phyloP scores from a whole-genome alignment of 2,797 vertebrate species.

The Odontamblyopus lacepedii region DNA sequence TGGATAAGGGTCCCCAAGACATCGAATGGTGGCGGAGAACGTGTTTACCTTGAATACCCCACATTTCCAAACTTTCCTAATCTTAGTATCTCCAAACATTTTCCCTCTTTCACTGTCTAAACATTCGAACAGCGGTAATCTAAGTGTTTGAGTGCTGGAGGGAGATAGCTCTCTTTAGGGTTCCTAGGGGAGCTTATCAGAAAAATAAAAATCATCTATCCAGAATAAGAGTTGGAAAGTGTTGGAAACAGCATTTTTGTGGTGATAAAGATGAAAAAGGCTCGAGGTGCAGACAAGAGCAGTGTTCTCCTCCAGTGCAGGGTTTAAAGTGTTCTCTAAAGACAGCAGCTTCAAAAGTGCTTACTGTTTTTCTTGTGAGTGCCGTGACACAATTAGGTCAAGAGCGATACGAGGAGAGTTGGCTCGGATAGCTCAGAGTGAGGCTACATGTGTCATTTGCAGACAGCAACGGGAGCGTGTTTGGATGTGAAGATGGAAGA shows the following conservation, averaged over 20 bases:
- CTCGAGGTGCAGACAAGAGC: constrained; percentile 13
- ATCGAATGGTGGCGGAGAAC: too few species aligned
- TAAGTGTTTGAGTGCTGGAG: neutral
- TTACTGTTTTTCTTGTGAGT: neutral
- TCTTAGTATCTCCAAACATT: neutral
- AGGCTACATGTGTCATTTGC: neutral
- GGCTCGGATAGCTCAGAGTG: neutral
- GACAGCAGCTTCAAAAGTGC: neutral
- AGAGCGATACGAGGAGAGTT: neutral
- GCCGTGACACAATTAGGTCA: constrained; percentile 12
- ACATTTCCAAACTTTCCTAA: neutral
- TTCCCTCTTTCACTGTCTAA: neutral
- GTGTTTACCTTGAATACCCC: neutral
- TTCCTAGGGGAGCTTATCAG: constrained; percentile 25
- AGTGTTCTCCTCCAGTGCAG: constrained; percentile 10
- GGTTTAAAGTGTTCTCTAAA: neutral
- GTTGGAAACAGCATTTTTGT: constrained; percentile 39
- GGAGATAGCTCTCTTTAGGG: constrained; percentile 17
- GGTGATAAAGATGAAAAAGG: constrained; percentile 24
- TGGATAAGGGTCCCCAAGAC: too few species aligned
- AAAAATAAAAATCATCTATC: constrained; percentile 40
- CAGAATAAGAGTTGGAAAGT: constrained; percentile 29
- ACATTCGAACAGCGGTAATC: neutral
- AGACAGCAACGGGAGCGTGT: neutral
- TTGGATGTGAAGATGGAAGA: neutral